Conservation (phyloP, 1,140 invertebrate species). For the Copidosoma floridanum region DNA sequence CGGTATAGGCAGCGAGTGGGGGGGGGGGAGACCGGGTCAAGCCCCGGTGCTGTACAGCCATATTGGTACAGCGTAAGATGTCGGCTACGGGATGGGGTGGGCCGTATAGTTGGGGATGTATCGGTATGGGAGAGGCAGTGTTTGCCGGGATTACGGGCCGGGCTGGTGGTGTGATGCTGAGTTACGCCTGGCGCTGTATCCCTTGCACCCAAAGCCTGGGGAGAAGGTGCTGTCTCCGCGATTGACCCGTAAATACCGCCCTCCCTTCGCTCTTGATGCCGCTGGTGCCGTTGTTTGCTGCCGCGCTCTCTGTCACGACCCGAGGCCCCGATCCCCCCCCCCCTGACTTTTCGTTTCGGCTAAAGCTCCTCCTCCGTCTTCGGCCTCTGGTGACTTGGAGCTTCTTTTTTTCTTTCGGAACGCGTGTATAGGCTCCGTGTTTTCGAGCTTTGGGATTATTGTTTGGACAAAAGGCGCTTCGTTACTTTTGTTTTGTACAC, state of each 20-base stretch:
- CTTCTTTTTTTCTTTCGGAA: too few species aligned
- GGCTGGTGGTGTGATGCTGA: constrained; percentile 35
- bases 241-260: constrained; percentile 31
- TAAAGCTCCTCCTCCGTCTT: too few species aligned
- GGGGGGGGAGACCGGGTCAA: neutral
- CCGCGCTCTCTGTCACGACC: too few species aligned
- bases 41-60: neutral
- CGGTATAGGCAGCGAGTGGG: too few species aligned
- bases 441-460: too few species aligned
- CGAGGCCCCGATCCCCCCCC: too few species aligned
- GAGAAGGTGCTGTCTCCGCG: neutral
- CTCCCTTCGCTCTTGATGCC: neutral
- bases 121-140: constrained; percentile 18
- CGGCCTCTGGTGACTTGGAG: too few species aligned
- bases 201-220: constrained; percentile 24
- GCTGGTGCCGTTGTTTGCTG: neutral
- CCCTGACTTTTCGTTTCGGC: too few species aligned
- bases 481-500: too few species aligned
- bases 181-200: constrained; percentile 38
- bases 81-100: neutral
- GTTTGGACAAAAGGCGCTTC: too few species aligned
- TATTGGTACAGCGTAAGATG: neutral
- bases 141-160: constrained; percentile 34
- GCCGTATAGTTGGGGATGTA: constrained; percentile 21
- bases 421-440: too few species aligned